Base-by-base conservation (phyloP, 2,888 invertebrate species). In the Tinea semifulvella region DNA sequence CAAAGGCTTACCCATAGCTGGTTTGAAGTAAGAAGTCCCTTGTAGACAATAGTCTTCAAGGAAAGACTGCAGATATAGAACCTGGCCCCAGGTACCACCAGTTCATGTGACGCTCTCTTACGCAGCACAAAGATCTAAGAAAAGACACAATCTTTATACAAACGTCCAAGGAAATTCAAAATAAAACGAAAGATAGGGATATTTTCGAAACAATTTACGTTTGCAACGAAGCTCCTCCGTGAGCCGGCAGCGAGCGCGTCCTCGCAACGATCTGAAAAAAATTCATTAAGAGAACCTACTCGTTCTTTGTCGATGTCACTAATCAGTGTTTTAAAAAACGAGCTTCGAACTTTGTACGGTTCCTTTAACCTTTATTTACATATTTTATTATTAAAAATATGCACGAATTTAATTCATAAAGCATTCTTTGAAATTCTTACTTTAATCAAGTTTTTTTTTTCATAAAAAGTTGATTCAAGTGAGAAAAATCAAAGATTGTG, bases 1-100 rank as follows among this genome's bases (percentile, higher is more conserved):
- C 6, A 22, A 22, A 6, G 11, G 18, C 20, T 11, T 22, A 86
- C 83, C 92, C 92, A 94, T 64, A 97, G 76, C 72, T 99, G 99
- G 65, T 94, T 91, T 1, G 98, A 95, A 22, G 96, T 97, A 56
- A 99, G 86, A 64, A 98, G 91, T 27, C 99, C 99, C 83, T 99
- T 99, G 84, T 99, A 99, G 22, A 99, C 96, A 49, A 99, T 85
- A 7, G 91, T 95, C 57, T 88, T 88, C 43, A 93, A 81, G 17
- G 96, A 96, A 54, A 99, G 80, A 46, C 97, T 98, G 82, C 98
- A 98, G 60, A 98, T 93, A 79, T 98, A 99, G 80, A 96, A 98
- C 51, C 97, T 84, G 36, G 92, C 87, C 4, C 92, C 93, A 1
- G 92, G 92, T 55, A 90, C 87, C 26, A 90, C 87, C 63, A 99